Conservation (phyloP, 2,797 vertebrate species). For the Pangasius macronema region DNA sequence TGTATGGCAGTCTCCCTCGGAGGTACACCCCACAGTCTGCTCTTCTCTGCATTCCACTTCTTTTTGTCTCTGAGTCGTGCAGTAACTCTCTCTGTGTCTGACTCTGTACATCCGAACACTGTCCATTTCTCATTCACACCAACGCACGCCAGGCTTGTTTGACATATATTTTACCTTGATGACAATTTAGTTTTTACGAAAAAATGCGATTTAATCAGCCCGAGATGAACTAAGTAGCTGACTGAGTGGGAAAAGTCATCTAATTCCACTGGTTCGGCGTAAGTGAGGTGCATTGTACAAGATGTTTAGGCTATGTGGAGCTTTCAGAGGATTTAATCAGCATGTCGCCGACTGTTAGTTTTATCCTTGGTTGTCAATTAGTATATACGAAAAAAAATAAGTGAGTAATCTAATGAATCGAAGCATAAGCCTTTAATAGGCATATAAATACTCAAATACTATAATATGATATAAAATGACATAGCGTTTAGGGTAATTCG, state of each 20-base stretch:
- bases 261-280: background rate
- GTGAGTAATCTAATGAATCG: too few species aligned
- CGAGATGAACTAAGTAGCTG: background rate
- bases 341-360: too few species aligned
- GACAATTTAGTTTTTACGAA: background rate
- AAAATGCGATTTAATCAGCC: background rate
- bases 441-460: background rate
- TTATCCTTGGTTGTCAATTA: too few species aligned
- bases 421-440: background rate
- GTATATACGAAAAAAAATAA: too few species aligned
- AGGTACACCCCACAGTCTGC: conserved; percentile 71
- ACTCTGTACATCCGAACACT: conserved; percentile 1
- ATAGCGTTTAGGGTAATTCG: background rate
- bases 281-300: background rate
- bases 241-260: background rate
- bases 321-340: conserved; percentile 2
- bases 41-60: conserved; percentile 43
- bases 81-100: conserved; percentile 20
- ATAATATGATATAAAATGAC: background rate
- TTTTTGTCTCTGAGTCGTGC: conserved; percentile 28
- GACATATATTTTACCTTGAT: background rate
- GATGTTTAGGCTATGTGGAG: background rate
- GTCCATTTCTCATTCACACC: background rate
- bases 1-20: conserved; percentile 85
- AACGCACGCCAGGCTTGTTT: conserved; percentile 11